Evolutionary conservation across 2,113 vertebrate species (phyloP).

Genomic region (Poeciliopsis occidentalis): DNA sequence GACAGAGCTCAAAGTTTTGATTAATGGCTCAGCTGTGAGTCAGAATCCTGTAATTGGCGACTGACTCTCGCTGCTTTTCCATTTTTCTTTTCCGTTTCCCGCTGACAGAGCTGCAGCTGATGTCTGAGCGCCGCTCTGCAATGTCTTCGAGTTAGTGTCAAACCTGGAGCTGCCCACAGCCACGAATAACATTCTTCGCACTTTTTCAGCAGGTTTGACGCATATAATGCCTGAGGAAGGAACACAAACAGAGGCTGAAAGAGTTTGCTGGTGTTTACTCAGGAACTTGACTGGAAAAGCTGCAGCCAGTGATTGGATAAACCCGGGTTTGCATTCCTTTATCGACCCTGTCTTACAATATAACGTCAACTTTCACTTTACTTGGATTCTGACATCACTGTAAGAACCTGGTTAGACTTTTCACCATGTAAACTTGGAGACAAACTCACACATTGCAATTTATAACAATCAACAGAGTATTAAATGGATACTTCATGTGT

Average conservation of each 20-base stretch:
- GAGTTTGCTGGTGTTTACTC: constrained; percentile 40
- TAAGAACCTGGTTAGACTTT: background rate
- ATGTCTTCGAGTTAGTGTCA: constrained; percentile 48
- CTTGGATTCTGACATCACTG: background rate
- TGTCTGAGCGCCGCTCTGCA: constrained; percentile 17
- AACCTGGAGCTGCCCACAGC: constrained; percentile 28
- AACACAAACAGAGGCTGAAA: constrained; percentile 23
- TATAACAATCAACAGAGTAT: background rate
- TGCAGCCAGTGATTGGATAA: constrained; percentile 27
- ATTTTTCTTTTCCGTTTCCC: constrained; percentile 5
- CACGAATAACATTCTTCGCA: constrained; percentile 31
- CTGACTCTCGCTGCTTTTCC: constrained; percentile 40
- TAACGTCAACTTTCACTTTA: constrained; percentile 13
- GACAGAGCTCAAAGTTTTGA: constrained; percentile 60
- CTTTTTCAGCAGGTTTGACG: constrained; percentile 44
- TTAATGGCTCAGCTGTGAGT: constrained; percentile 66
- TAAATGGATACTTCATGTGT: too few species aligned
- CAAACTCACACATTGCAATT: background rate
- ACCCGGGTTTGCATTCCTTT: background rate
- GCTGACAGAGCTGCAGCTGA: constrained; percentile 43
- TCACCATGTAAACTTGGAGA: background rate
- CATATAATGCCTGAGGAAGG: constrained; percentile 23
- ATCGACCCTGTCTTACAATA: constrained; percentile 14
- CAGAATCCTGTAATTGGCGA: constrained; percentile 61
- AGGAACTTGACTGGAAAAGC: constrained; percentile 19